phyloP scores from a whole-genome alignment of 2,888 invertebrate genomes.

The Lithophane ornitopus region DNA sequence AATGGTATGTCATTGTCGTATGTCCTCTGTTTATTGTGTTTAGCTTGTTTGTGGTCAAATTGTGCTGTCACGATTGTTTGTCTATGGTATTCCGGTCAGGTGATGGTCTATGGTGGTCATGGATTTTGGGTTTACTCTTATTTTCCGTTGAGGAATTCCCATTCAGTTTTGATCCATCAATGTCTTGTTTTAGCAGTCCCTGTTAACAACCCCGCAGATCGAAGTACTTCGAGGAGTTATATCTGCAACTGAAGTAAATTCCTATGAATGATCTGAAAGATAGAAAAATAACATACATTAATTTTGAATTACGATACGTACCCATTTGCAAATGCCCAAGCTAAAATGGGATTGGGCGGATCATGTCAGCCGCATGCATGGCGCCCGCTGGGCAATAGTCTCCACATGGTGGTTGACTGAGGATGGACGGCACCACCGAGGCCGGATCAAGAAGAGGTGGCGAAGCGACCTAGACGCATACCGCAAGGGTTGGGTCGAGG shows the following conservation, averaged over 20 bases:
- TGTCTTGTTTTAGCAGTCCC: not conserved
- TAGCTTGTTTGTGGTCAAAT: slow-evolving; percentile 63
- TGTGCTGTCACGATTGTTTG: slow-evolving; percentile 74
- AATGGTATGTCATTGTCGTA: slow-evolving; percentile 74
- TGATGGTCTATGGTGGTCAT: slow-evolving; percentile 42
- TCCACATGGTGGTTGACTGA: too few species aligned
- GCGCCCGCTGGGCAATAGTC: too few species aligned
- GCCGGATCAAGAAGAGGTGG: too few species aligned
- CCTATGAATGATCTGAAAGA: not conserved
- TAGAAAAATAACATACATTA: not conserved
- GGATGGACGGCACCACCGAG: too few species aligned
- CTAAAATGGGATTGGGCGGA: too few species aligned
- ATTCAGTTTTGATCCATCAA: not conserved
- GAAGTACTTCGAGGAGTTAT: not conserved
- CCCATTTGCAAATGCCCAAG: too few species aligned
- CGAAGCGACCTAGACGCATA: too few species aligned
- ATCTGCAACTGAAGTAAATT: not conserved
- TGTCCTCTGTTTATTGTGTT: slow-evolving; percentile 75
- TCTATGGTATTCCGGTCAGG: slow-evolving; percentile 60
- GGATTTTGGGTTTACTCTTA: slow-evolving; percentile 12
- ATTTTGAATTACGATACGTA: not conserved
- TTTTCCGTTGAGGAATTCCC: not conserved
- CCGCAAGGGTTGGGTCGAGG: too few species aligned
- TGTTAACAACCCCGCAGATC: not conserved
- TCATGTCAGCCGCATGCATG: too few species aligned